Base-by-base conservation (phyloP, 2,888 invertebrate species). In the Caenorhabditis macrosperma region DNA sequence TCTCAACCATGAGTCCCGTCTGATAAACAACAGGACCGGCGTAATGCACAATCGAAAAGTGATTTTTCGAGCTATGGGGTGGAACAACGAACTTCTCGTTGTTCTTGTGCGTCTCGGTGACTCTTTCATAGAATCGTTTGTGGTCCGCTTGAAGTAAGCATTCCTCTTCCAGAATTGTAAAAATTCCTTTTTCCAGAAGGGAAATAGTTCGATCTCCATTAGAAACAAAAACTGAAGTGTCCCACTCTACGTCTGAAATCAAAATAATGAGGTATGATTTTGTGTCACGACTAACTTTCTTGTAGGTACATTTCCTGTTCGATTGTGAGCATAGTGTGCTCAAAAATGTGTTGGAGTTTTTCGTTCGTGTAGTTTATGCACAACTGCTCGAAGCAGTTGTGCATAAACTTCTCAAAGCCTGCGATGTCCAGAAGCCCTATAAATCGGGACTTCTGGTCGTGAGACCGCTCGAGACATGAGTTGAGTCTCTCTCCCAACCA, bases 101-200 rank as follows among this genome's bases (percentile, higher is more conserved):
- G 85, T 94, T 94, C 77, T 94, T 94, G 92, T 99, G 98, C n/a
- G 97, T 95, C 15, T 94, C 94, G 15, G 96, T 94, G 61, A 99
- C 93, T 92, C 99, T 99, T 90, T 99, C 99, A 0, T 97, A 97
- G 91, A 98, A 97, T 0, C 96, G 95, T 91, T 97, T 97, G 91
- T 99, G 99, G 0, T 97, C 99, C 0, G 99, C 99, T 92, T 99
- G 99, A 0, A 99, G 99, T 94, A 99, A 99, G 94, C 99, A 99
- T 92, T 99, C 98, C 91, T 99, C 99, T 91, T 99, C 99, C 61
- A 99, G 92, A 67, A 99, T 93, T 0, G 99, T 97, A 94, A 99
- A 95, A 86, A 99, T 96, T 88, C 99, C 99, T 93, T 98, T 99
- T 91, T 99, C 99, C 90, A 99, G 96, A 74, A 99, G 93, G 91